These are phyloP conservation scores for Sternotherus odoratus DNA, from an alignment of 2,797 vertebrate species.

Conservation along the genomic window DNA sequence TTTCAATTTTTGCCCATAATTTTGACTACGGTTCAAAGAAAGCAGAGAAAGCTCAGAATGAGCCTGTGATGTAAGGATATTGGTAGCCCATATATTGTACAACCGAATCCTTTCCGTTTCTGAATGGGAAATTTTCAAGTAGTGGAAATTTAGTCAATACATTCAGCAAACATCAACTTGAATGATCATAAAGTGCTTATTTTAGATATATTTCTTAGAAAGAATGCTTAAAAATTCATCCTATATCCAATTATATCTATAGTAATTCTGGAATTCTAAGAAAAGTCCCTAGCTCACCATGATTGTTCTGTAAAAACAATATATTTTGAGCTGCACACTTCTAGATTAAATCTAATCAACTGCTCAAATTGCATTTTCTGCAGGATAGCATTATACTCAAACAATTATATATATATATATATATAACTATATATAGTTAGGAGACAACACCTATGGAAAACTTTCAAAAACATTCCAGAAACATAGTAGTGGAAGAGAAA, in stretches of 20 bases:
- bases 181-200: neutral
- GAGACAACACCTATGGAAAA: neutral
- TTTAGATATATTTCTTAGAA: neutral
- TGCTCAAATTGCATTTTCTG: neutral
- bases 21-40: neutral
- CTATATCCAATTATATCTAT: slow-evolving; percentile 6
- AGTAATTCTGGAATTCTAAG: slow-evolving; percentile 30
- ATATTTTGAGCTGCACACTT: neutral
- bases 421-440: neutral
- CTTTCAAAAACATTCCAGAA: neutral
- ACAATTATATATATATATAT: neutral
- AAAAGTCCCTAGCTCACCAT: neutral
- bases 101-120: neutral
- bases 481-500: neutral
- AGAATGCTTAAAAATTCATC: slow-evolving; percentile 6
- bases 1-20: neutral
- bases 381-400: neutral
- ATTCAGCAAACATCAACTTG: neutral
- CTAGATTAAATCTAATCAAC: slow-evolving; percentile 21
- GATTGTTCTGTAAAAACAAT: neutral
- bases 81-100: neutral
- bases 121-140: slow-evolving; percentile 23
- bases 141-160: neutral
- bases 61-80: neutral
- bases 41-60: neutral